phyloP scores from a whole-genome alignment of 1,140 invertebrate species.

The Euglossa dilemma region DNA sequence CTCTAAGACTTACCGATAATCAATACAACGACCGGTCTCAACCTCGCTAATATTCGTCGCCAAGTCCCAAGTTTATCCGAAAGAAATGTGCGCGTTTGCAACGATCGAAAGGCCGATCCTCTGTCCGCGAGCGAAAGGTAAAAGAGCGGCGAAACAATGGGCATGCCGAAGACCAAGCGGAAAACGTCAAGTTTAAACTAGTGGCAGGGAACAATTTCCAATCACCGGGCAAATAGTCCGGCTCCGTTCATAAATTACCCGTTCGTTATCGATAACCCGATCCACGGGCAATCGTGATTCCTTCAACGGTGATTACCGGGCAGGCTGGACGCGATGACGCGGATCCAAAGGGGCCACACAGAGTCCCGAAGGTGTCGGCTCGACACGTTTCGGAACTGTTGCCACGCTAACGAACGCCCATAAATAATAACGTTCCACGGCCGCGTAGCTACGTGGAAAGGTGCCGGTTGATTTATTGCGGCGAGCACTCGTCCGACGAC shows the following conservation, averaged over 20 bases:
- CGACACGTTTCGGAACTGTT: constrained; percentile 67
- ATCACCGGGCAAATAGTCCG: constrained; percentile 33
- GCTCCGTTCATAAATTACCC: constrained; percentile 32
- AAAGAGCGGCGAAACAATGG: background rate
- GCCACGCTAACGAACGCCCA: constrained; percentile 73
- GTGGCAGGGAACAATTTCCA: constrained; percentile 38
- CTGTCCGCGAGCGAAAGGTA: too few species aligned
- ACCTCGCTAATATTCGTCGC: too few species aligned
- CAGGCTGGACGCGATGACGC: constrained; percentile 50
- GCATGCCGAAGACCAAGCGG: too few species aligned
- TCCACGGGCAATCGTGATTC: constrained; percentile 43
- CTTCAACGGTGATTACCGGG: constrained; percentile 42
- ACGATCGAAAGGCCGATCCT: too few species aligned
- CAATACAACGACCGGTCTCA: too few species aligned
- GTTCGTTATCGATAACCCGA: constrained; percentile 45
- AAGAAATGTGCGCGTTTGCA: too few species aligned
- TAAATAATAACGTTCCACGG: constrained; percentile 69
- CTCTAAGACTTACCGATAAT: too few species aligned
- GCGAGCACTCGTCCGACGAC: constrained; percentile 50
- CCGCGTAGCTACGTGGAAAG: constrained; percentile 64
- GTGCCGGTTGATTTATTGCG: constrained; percentile 74
- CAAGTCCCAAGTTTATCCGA: too few species aligned
- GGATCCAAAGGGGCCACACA: constrained; percentile 61
- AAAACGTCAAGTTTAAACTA: too few species aligned
- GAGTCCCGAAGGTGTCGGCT: constrained; percentile 60